phyloP scores from a whole-genome alignment of 2,797 vertebrate genomes.

The Erpetoichthys calabaricus region DNA sequence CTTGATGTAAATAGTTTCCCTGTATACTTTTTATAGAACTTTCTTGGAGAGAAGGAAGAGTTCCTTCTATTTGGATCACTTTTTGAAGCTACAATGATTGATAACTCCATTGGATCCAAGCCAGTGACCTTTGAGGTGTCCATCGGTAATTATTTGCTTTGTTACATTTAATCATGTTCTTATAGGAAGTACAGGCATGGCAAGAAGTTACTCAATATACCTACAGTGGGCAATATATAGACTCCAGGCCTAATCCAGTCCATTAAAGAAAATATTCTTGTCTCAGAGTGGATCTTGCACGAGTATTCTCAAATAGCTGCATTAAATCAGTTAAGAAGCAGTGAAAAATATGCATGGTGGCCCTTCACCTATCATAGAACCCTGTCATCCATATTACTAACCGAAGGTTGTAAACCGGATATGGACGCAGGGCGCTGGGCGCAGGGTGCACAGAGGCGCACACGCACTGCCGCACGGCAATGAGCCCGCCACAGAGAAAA shows the following conservation, averaged over 20 bases:
- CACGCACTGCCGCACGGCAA: too few relatives aligned
- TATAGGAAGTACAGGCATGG: background rate
- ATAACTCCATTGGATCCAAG: constrained; percentile 54
- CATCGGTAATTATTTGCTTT: constrained; percentile 49
- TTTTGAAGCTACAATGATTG: constrained; percentile 86
- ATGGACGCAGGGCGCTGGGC: too few relatives aligned
- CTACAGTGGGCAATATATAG: background rate
- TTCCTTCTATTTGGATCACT: constrained; percentile 77
- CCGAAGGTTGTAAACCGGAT: too few relatives aligned
- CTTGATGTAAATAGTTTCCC: background rate
- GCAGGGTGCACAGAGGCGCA: too few relatives aligned
- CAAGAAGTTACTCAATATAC: background rate
- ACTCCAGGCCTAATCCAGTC: background rate
- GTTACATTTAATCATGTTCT: background rate
- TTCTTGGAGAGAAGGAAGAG: constrained; percentile 64
- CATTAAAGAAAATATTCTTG: too few relatives aligned
- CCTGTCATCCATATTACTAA: too few relatives aligned
- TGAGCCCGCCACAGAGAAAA: too few relatives aligned
- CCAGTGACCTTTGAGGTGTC: constrained; percentile 75
- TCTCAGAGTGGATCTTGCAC: too few relatives aligned
- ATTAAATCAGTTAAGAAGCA: too few relatives aligned
- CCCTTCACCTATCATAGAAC: too few relatives aligned
- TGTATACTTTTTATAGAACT: constrained; percentile 43
- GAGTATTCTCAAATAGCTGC: too few relatives aligned
- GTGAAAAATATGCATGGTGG: too few relatives aligned